Evolutionary conservation across 2,797 vertebrate species (phyloP), one percentile per base, ranked within the genome.

Genomic region (Babyrousa celebensis): DNA sequence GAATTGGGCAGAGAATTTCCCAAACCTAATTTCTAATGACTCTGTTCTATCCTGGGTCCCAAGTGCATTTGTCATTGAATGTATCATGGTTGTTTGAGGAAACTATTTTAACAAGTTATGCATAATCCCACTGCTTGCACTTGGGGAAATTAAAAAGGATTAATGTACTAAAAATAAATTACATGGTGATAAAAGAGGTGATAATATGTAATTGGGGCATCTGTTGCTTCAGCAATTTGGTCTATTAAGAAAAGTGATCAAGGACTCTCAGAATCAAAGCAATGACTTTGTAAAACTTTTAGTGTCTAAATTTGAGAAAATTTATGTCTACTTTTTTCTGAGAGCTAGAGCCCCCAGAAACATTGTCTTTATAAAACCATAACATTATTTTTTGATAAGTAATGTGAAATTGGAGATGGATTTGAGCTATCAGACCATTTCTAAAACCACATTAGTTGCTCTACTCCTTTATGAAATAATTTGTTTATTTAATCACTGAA

Each of bases 1-100:
- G 88, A 97, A 97, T 72, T 95, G 92, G 85, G 85, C 91, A 96
- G 93, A 95, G 63, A 82, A 48, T 93, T 97, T 84, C 89, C 43
- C 43, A 86, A 95, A 91, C 11, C 92, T 12, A 25, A 54, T 77
- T 36, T 95, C 82, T 80, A 36, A 48, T 72, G 85, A 78, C 72
- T 89, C 77, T 75, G 36, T 86, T 95, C 52, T 89, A 20, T 68
- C 72, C 84, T 93, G 86, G 62, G 77, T 87, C 63, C 32, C 18
- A 62, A 70, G 58, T 83, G 17, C 60, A 78, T 75, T 71, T 90
- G 93, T 94, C 67, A 7, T 40, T 95, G 67, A 72, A 79, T 82
- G 18, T 85, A 23, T 91, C 43, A 20, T 77, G 60, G 71, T 18
- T 88, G 52, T 94, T 72, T 95, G 93, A 92, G 25, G 48, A 83